These are phyloP conservation scores for Takifugu bimaculatus DNA, from an alignment of 2,113 vertebrate genomes.

Conservation along the genomic window DNA sequence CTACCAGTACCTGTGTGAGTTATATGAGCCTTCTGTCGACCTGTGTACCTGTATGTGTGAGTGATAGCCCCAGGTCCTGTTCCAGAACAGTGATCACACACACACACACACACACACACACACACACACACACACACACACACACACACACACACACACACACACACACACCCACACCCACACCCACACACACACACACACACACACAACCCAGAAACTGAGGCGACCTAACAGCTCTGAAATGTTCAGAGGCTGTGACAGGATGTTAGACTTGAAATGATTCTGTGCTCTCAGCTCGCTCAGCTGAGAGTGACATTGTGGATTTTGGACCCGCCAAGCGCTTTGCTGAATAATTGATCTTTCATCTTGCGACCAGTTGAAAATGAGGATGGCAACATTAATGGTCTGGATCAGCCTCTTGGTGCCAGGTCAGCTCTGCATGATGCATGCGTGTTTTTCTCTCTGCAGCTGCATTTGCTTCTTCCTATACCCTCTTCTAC, in stretches of 20 bases:
- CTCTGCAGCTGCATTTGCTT: neutral
- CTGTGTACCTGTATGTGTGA: constrained; percentile 41
- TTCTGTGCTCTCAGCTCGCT: constrained; percentile 23
- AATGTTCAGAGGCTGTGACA: constrained; percentile 49
- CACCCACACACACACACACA: constrained; percentile 9
- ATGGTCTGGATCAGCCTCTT: constrained; percentile 66
- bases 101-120: constrained; percentile 15
- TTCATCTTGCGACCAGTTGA: constrained; percentile 40
- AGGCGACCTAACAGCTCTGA: constrained; percentile 48
- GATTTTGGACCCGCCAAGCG: constrained; percentile 3
- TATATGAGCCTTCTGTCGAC: constrained; percentile 46
- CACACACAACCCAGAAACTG: constrained; percentile 40
- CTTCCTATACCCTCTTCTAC: neutral
- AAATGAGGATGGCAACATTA: constrained; percentile 65
- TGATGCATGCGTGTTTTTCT: constrained; percentile 2
- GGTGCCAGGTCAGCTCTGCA: constrained; percentile 68
- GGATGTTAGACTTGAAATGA: constrained; percentile 47
- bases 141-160: constrained; percentile 16
- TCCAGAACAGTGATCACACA: constrained; percentile 58
- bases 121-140: constrained; percentile 41
- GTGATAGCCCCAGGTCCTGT: constrained; percentile 68
- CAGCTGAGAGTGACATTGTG: constrained; percentile 29
- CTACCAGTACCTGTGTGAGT: constrained; percentile 25
- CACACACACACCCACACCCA: constrained; percentile 42
- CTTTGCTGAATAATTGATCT: constrained; percentile 59